These are phyloP conservation scores for Caenorhabditis sinica DNA, from an alignment of 2,888 invertebrate species.

Conservation along the genomic window DNA sequence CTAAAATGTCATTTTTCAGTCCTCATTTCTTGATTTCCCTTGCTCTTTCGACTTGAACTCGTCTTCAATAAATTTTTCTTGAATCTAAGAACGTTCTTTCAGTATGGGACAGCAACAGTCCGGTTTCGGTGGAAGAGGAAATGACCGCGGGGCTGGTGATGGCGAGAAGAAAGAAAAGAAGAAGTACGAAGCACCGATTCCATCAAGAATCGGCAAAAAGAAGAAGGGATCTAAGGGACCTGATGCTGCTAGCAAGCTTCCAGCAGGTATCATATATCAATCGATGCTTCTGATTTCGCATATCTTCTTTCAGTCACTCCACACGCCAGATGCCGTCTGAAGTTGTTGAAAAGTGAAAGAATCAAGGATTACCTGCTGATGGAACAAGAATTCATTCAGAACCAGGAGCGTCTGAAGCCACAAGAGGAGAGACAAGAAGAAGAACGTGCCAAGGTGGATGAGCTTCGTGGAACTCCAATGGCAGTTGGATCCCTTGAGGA, in stretches of 20 bases:
- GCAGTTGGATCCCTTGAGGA: conserved; percentile 99
- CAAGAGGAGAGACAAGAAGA: conserved; percentile 98
- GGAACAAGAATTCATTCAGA: conserved; percentile 99
- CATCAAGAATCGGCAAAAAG: conserved; percentile 96
- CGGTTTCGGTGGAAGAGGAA: conserved; percentile 72
- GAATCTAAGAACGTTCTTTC: not conserved
- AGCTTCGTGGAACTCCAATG: conserved; percentile 98
- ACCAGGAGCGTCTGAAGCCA: conserved; percentile 97
- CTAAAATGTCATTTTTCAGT: not conserved
- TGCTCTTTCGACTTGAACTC: not conserved
- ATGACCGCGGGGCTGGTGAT: conserved; percentile 78
- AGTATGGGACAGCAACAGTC: conserved; percentile 79
- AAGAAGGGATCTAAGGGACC: conserved; percentile 91
- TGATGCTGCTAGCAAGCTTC: conserved; percentile 97
- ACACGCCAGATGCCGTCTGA: conserved; percentile 96
- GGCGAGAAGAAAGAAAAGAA: conserved; percentile 92
- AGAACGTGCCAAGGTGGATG: conserved; percentile 87
- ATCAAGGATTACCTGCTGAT: conserved; percentile 98
- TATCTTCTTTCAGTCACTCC: conserved; percentile 89
- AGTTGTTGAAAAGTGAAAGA: conserved; percentile 94
- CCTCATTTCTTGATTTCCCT: not conserved
- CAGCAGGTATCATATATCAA: conserved; percentile 86
- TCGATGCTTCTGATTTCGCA: no score
- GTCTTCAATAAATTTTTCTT: not conserved
- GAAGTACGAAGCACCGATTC: conserved; percentile 98